Percentiles rank a stretch among this genome's conserved stretches.
Evolutionary conservation across 2,113 vertebrate genomes (phyloP).

Genomic region (Pomatorhinus ruficollis): DNA sequence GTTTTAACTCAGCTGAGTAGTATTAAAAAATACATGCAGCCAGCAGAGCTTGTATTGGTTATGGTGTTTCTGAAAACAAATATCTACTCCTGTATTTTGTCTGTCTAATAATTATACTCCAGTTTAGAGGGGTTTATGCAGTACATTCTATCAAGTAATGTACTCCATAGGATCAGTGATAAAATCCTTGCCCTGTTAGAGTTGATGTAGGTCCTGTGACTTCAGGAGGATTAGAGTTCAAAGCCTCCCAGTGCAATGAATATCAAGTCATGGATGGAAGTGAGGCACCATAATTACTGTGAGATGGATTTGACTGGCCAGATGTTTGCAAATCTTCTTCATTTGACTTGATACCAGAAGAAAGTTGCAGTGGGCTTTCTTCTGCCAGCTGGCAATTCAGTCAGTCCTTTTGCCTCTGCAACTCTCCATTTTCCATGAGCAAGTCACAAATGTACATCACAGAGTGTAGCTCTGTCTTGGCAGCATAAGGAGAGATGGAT

Average conservation of each 20-base stretch:
- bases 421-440: background rate
- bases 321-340: background rate
- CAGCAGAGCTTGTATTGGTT: background rate
- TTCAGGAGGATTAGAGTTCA: background rate
- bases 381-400: background rate
- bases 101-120: background rate
- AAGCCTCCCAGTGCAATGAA: background rate
- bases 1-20: background rate
- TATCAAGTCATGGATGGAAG: background rate
- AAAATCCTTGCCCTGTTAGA: background rate
- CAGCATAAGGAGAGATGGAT: background rate
- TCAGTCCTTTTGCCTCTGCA: background rate
- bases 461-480: background rate
- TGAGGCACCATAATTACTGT: background rate
- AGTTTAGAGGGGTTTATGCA: background rate
- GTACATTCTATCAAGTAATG: background rate
- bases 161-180: background rate
- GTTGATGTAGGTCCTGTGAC: background rate
- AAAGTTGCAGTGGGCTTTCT: too few relatives aligned
- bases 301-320: background rate
- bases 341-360: background rate
- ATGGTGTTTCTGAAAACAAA: background rate
- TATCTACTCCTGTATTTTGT: background rate
- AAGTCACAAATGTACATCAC: background rate
- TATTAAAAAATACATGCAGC: background rate